Conservation (phyloP, 2,113 vertebrate genomes). For the Ovis aries region DNA sequence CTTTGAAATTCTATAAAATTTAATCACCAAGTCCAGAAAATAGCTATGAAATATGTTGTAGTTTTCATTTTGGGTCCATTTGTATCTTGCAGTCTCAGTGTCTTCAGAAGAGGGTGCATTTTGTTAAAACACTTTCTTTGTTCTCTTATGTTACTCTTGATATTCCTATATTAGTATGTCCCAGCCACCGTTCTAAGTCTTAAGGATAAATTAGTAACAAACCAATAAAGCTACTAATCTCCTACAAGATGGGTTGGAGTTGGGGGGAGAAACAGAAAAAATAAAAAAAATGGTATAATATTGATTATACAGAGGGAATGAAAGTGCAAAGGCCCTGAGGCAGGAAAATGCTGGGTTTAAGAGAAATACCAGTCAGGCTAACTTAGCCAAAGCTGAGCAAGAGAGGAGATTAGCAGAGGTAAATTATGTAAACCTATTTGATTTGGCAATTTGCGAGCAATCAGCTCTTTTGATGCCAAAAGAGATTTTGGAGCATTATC, state of each 20-base stretch:
- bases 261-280: neutral
- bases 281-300: neutral
- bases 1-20: slow-evolving; percentile 73
- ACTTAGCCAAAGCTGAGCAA: neutral
- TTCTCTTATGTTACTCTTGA: neutral
- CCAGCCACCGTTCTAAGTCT: neutral
- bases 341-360: neutral
- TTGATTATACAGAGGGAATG: neutral
- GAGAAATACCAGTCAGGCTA: neutral
- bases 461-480: neutral
- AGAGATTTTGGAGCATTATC: neutral
- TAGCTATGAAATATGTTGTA: slow-evolving; percentile 50
- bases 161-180: neutral
- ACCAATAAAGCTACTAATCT: neutral
- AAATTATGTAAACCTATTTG: neutral
- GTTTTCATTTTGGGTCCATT: slow-evolving; percentile 60
- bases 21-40: slow-evolving; percentile 71
- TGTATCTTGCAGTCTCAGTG: neutral
- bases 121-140: neutral
- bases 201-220: neutral
- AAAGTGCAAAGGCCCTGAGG: neutral
- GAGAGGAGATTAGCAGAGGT: neutral
- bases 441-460: neutral
- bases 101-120: neutral
- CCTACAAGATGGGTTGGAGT: neutral